Evolutionary conservation across 1,140 invertebrate species (phyloP), one percentile per base, ranked within the genome.

Genomic region (Brachionus paranguensis): DNA sequence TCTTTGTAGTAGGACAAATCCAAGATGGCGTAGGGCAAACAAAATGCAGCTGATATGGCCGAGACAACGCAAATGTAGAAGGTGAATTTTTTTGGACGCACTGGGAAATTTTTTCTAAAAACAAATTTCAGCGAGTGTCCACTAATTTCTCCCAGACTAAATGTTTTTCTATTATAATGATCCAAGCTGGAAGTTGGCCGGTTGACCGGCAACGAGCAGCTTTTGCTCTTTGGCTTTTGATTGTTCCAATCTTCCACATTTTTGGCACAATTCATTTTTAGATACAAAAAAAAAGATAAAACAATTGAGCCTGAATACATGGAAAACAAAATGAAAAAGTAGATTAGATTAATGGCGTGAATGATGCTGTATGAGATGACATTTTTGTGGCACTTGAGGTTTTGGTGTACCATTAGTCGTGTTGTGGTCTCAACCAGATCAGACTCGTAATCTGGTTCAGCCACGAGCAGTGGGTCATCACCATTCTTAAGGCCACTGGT

Each of bases 381-480:
- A 76, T 76, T 76, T 76, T 76, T 76, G 33, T n/a, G 24, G 14
- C 72, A 76, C 27, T 50, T 76, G 11, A 76, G 33, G 12, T 50
- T 50, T 47, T 50, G 37, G 17, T 24, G 33, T 2, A 6, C 6
- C 12, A 50, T n/a, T 14, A 70, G 29, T 2, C 33, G 20, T 50
- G 72, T 50, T 3, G 43, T 50, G 11, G 43, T 76, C 2, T 43
- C 24, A 11, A 1, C 10, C 8, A n/a, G 11, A 14, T 20, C 33
- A 0, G 8, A 20, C 5, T 76, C 43, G 24, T 12, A 50, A 2
- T 76, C 72, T 10, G 11, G n/a, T 14, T 76, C 37, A 12, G 11
- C 7, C 20, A 45, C 43, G n/a, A 76, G 10, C 10, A 76, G 17
- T 0, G 43, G 43, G 0, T 27, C 4, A 14, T 76, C 43, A 6